Evolutionary conservation across 2,113 vertebrate genomes (phyloP), one percentile per base, ranked within the genome.

Genomic region (Pterocles orientalis): DNA sequence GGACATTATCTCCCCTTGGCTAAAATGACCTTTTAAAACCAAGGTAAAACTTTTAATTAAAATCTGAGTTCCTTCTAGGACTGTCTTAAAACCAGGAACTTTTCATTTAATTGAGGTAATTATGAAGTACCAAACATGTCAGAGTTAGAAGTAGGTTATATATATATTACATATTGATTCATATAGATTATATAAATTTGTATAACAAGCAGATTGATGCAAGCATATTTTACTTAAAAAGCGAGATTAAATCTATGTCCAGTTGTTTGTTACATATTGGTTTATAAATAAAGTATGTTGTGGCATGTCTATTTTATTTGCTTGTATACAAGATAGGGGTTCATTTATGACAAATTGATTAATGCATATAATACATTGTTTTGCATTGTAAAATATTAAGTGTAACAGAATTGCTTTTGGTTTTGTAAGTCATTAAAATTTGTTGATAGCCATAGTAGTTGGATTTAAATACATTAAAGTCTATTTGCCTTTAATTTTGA

Each of bases 1-100:
- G 85, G 96, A 98, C 93, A 93, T 93, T 93, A 92, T 97, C 92
- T 97, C 94, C 95, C 97, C 87, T 94, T 97, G 94, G 95, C 94
- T 97, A 97, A 95, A 95, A 89, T 97, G 95, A 97, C 95, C 96
- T 98, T 98, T 80, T 77, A 93, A 95, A 97, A 95, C 78, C 77
- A 89, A 96, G 86, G 89, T 95, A 96, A 95, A 97, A 96, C 86
- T 97, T 95, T 95, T 97, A 97, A 98, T 97, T 98, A 98, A 98
- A 97, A 95, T 96, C 60, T 54, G 33, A 94, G 48, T 79, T 96
- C 93, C 84, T 96, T 91, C 94, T 90, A 95, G 57, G 80, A 96
- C 94, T 94, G 47, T 80, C 58, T 96, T 83, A 85, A 96, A 94
- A 84, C 68, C 28, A 72, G 39, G 36, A 95, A 64, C 82, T 95